Conservation (phyloP, 2,113 vertebrate genomes). For the Prietella phreatophila region DNA sequence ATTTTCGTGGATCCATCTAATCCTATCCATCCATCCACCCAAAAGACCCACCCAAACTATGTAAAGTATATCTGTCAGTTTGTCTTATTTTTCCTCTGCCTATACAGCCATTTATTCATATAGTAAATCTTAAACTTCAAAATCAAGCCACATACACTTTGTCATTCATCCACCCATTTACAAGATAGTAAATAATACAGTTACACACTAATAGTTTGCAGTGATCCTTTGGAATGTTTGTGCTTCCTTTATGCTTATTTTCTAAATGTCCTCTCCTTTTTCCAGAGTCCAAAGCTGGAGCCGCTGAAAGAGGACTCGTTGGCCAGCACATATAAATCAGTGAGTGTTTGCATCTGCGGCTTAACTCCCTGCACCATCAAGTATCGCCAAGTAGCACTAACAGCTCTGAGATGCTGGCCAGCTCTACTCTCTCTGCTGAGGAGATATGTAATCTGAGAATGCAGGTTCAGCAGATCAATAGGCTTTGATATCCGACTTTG, state of each 20-base stretch:
- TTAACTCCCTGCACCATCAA: constrained; percentile 5
- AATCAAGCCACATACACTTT: neutral
- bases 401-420: constrained; percentile 2
- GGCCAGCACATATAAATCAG: constrained; percentile 76
- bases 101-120: neutral
- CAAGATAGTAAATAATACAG: neutral
- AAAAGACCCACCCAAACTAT: neutral
- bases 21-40: neutral
- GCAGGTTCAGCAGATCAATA: constrained; percentile 15
- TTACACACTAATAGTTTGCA: neutral
- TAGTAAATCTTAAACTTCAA: neutral
- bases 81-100: neutral
- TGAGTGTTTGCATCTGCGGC: constrained; percentile 66
- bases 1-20: neutral
- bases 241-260: neutral
- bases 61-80: neutral
- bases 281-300: constrained; percentile 84
- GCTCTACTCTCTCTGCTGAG: neutral
- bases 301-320: constrained; percentile 79
- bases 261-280: constrained; percentile 44
- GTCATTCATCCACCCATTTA: neutral
- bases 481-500: constrained; percentile 4
- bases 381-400: neutral
- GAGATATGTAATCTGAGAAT: constrained; percentile 30
- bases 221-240: neutral